Evolutionary conservation across 2,797 vertebrate genomes (phyloP).

Genomic region (Helostoma temminkii): DNA sequence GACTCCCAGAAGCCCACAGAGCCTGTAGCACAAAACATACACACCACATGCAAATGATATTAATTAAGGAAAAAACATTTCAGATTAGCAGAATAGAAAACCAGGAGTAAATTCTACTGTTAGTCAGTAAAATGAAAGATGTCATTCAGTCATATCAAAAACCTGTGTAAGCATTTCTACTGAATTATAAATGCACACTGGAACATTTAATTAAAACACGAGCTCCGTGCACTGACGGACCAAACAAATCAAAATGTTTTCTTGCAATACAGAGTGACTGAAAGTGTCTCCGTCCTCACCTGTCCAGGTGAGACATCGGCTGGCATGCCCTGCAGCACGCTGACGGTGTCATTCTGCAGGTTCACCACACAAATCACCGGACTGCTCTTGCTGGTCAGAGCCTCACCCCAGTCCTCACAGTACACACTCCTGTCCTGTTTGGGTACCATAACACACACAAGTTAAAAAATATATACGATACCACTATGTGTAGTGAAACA

Average conservation of each 20-base stretch:
- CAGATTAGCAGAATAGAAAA: no score
- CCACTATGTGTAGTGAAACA: no score
- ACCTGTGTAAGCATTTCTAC: no score
- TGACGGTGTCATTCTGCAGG: conserved; percentile 62
- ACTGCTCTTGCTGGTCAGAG: conserved; percentile 76
- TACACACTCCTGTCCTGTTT: conserved; percentile 80
- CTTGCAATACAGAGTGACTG: neutral
- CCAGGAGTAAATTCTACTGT: no score
- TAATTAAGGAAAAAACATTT: no score
- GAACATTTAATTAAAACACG: neutral
- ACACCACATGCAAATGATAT: no score
- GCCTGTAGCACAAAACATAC: conserved; percentile 76
- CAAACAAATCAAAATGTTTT: neutral
- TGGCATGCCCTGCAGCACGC: conserved; percentile 73
- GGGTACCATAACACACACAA: conserved; percentile 1
- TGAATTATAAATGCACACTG: neutral
- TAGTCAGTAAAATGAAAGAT: no score
- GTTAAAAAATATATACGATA: neutral
- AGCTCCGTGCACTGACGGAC: neutral
- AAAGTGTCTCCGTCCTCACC: conserved; percentile 57
- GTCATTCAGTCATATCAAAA: no score
- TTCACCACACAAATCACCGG: conserved; percentile 81
- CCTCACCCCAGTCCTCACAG: conserved; percentile 86
- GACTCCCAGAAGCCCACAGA: conserved; percentile 86
- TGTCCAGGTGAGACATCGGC: conserved; percentile 84